Evolutionary conservation across 2,888 invertebrate genomes (phyloP), one percentile per base, ranked within the genome.

Genomic region (Podotricha telesiphe): DNA sequence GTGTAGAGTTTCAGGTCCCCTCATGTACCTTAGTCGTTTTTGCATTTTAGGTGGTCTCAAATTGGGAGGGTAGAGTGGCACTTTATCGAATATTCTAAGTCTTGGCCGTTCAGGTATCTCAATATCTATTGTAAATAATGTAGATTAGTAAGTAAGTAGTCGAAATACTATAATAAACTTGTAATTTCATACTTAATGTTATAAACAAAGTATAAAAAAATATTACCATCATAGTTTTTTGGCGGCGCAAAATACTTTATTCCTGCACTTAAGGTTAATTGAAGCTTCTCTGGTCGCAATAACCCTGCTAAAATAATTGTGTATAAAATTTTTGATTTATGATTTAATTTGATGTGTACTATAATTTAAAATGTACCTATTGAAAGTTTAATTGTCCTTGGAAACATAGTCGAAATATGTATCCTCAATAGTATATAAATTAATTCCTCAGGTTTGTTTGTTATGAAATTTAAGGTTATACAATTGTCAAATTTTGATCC

Each of bases 1-100:
- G 80, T 99, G 98, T 28, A 98, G 83, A 6, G 84, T 74, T 87
- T 99, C 99, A 0, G 98, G 98, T 0, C 99, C 99, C 82, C 98
- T 93, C 96, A 98, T 98, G 48, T 96, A 95, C n/a, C 94, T 93
- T 2, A 98, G 87, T 65, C 94, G 94, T 81, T 97, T 98, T 75
- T 96, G 95, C 97, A 97, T 97, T 91, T 97, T 98, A 3, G 96
- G 97, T 20, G 97, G 94, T 75, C 95, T 95, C 40, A 96, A 79
- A 71, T 94, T 94, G 0, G 95, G 79, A 1, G 95, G 95, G 77
- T 95, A 95, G 50, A 89, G 93, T 0, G 97, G 98, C 0, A 95
- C 94, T 86, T 95, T 98, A 0, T 96, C 96, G 82, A 96, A 87
- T 50, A 96, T 86, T 71, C 89, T 94, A 7, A 98, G 88, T 83